A percentile compares a stretch with the other conserved stretches of the same genome.
phyloP scores from a whole-genome alignment of 2,888 invertebrate genomes.

The Itoplectis maculator region DNA sequence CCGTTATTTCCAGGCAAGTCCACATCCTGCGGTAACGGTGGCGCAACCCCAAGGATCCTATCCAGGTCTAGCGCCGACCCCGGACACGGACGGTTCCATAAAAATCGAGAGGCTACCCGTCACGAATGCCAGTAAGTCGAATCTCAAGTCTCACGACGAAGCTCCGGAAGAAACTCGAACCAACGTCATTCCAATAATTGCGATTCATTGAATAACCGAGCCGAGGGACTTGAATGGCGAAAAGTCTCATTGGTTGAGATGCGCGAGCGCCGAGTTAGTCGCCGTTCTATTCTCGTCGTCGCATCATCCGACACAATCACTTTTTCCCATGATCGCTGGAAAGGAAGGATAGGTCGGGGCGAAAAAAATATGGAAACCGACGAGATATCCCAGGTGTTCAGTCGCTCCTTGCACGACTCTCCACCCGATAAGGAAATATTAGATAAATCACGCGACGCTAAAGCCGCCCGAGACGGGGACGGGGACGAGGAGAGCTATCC shows the following conservation, averaged over 20 bases:
- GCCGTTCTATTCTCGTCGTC: constrained; percentile 73
- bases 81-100: constrained; percentile 87
- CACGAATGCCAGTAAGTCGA: constrained; percentile 87
- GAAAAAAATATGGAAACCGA: constrained; percentile 38
- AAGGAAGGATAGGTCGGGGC: constrained; percentile 31
- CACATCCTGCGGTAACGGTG: constrained; percentile 84
- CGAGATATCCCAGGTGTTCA: constrained; percentile 77
- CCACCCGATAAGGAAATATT: constrained; percentile 80
- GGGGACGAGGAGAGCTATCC: constrained; percentile 54
- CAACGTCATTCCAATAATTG: constrained; percentile 32
- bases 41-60: constrained; percentile 84
- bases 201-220: not conserved
- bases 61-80: constrained; percentile 85
- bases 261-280: constrained; percentile 1
- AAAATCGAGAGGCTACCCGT: constrained; percentile 88
- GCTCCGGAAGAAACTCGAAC: not conserved
- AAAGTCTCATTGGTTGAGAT: not conserved
- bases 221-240: constrained; percentile 13
- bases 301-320: constrained; percentile 74
- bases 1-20: constrained; percentile 82
- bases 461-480: constrained; percentile 15
- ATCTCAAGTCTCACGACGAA: constrained; percentile 52
- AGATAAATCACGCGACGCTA: constrained; percentile 79
- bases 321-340: constrained; percentile 72
- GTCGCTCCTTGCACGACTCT: constrained; percentile 60